Conservation (phyloP, 2,797 vertebrate species). For the Carduelis carduelis region DNA sequence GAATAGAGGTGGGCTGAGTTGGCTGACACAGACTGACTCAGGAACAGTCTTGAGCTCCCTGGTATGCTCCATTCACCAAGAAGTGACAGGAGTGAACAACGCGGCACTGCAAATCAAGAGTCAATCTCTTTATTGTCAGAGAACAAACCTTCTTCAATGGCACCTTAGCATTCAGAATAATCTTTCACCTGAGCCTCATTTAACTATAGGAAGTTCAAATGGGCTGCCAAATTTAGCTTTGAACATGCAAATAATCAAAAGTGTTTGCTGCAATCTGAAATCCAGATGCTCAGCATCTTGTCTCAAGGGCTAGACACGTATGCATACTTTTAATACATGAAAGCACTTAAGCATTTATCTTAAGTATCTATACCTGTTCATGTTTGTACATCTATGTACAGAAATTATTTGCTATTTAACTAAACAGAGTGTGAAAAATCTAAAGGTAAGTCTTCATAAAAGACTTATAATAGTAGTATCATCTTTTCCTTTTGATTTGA, state of each 20-base stretch:
- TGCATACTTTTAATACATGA: neutral
- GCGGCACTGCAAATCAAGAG: accelerated
- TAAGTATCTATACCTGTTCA: neutral
- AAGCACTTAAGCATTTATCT: neutral
- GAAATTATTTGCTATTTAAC: neutral
- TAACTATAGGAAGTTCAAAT: neutral
- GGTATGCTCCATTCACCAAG: accelerated
- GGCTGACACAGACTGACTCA: neutral
- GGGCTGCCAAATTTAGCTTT: neutral
- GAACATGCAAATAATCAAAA: neutral
- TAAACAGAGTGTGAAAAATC: neutral
- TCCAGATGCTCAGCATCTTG: neutral
- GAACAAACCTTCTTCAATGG: neutral
- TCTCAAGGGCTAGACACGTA: neutral
- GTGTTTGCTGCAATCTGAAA: neutral
- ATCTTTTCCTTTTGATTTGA: neutral
- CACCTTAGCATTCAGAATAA: neutral
- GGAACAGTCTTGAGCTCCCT: neutral
- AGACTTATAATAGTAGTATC: neutral
- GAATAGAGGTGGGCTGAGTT: neutral
- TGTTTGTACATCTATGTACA: neutral
- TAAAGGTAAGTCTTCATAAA: neutral
- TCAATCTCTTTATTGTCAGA: neutral
- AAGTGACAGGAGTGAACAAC: neutral
- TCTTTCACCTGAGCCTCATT: neutral